phyloP scores from a whole-genome alignment of 92 coral and sea anemone species.

The Isaurus tuberculatus region DNA sequence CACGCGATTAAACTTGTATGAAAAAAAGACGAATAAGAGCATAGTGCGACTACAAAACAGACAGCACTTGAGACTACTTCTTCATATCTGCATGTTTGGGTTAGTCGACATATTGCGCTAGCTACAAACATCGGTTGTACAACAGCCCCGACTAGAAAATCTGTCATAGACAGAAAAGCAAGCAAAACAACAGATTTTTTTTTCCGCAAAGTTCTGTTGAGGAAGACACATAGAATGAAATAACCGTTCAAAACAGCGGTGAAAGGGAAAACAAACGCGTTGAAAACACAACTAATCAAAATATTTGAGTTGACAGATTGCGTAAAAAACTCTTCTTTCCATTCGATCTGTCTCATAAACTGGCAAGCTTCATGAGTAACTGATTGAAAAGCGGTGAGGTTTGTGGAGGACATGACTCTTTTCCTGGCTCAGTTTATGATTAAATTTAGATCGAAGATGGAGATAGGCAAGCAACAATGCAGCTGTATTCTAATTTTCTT shows the following conservation, averaged over 20 bases:
- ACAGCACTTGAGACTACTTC: background rate
- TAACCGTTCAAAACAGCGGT: background rate
- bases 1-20: background rate
- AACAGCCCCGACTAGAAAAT: background rate
- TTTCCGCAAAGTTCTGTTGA: background rate
- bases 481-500: too few species aligned
- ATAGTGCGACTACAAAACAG: background rate
- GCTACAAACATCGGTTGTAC: conserved; percentile 3
- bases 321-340: background rate
- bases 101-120: background rate
- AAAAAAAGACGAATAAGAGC: background rate
- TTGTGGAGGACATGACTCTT: background rate
- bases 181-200: background rate
- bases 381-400: background rate
- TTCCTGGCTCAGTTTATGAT: too few species aligned
- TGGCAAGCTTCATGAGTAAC: background rate
- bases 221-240: background rate
- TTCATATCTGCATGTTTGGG: background rate
- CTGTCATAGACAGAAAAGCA: background rate
- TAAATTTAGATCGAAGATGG: too few species aligned
- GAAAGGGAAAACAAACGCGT: background rate
- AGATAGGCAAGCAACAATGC: too few species aligned
- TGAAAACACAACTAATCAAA: background rate
- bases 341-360: background rate
- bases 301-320: background rate